These are phyloP conservation scores for Glossosoma conforme DNA, from an alignment of 1,140 invertebrate genomes.

Conservation along the genomic window DNA sequence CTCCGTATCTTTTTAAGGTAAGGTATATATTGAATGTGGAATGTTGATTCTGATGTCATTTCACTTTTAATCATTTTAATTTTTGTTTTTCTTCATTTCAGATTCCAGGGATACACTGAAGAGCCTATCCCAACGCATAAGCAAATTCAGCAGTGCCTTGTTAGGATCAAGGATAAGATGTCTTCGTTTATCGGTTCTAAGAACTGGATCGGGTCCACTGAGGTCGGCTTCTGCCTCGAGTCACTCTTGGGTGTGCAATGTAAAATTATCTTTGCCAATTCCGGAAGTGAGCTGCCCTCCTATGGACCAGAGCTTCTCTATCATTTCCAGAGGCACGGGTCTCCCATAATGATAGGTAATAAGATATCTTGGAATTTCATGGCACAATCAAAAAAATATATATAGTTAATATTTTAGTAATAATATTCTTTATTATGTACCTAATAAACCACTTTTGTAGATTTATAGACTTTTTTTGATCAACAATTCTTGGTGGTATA, in stretches of 20 bases:
- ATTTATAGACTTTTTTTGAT: too few relatives aligned
- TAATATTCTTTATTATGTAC: too few relatives aligned
- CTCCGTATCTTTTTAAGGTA: too few relatives aligned
- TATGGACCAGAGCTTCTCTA: slow-evolving; percentile 75
- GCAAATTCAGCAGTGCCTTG: slow-evolving; percentile 90
- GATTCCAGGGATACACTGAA: slow-evolving; percentile 88
- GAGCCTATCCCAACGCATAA: slow-evolving; percentile 76
- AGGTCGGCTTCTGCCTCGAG: slow-evolving; percentile 91
- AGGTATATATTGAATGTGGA: too few relatives aligned
- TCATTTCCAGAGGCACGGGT: slow-evolving; percentile 91
- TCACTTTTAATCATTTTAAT: slow-evolving; percentile 8
- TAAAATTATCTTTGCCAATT: slow-evolving; percentile 79
- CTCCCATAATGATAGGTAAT: slow-evolving; percentile 97
- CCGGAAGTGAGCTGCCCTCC: slow-evolving; percentile 76
- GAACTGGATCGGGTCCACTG: slow-evolving; percentile 98
- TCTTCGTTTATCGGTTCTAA: slow-evolving; percentile 81
- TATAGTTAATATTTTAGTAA: neutral
- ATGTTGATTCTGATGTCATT: too few relatives aligned
- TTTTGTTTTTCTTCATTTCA: slow-evolving; percentile 38
- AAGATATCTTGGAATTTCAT: neutral
- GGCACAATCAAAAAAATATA: neutral
- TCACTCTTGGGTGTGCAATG: slow-evolving; percentile 72
- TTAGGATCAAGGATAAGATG: slow-evolving; percentile 92
- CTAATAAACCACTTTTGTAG: too few relatives aligned
- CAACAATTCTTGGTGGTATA: too few relatives aligned